phyloP scores from a whole-genome alignment of 2,113 vertebrate genomes.

The Vidua macroura region DNA sequence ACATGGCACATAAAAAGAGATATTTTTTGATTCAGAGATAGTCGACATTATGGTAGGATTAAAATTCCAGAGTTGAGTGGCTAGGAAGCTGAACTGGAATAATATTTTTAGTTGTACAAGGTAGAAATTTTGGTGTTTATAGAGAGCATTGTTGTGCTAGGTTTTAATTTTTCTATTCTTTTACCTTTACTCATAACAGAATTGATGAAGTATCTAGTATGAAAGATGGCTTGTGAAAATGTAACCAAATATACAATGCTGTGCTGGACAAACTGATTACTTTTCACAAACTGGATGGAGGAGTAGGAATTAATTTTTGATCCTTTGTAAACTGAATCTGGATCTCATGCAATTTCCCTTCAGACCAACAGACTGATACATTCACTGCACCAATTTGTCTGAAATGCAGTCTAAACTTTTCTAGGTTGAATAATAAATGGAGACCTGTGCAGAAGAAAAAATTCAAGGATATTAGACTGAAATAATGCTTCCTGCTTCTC shows the following conservation, averaged over 20 bases:
- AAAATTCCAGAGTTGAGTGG: slow-evolving; percentile 45
- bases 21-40: slow-evolving; percentile 66
- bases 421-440: background rate
- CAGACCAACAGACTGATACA: background rate
- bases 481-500: background rate
- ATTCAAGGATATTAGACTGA: background rate
- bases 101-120: slow-evolving; percentile 44
- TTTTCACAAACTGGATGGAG: background rate
- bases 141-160: slow-evolving; percentile 59
- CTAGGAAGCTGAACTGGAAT: slow-evolving; percentile 29
- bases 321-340: background rate
- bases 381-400: background rate
- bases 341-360: background rate
- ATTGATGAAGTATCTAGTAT: background rate
- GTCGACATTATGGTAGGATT: background rate
- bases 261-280: background rate
- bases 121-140: slow-evolving; percentile 56
- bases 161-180: slow-evolving; percentile 33
- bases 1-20: slow-evolving; percentile 17
- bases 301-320: background rate
- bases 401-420: background rate
- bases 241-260: background rate
- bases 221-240: background rate
- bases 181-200: background rate
- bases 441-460: background rate